These are phyloP conservation scores for Puma concolor DNA, from an alignment of 2,113 vertebrate genomes.

Conservation along the genomic window DNA sequence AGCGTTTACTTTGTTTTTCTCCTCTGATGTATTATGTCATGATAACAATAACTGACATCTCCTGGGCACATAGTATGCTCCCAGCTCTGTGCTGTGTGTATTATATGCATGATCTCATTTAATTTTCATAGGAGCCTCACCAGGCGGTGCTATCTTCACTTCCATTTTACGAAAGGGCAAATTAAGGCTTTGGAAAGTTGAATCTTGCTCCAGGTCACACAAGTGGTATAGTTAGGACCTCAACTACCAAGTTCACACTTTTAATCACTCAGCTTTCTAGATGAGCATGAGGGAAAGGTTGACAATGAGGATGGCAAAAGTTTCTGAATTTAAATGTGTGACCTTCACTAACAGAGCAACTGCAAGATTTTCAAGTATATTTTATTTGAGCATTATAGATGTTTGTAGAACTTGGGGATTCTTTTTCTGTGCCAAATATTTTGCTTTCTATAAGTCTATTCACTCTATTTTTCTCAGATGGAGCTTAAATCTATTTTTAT, in stretches of 20 bases:
- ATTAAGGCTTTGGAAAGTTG: not conserved
- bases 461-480: conserved; percentile 21
- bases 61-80: not conserved
- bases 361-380: not conserved
- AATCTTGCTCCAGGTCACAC: not conserved
- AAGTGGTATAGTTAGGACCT: not conserved
- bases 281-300: not conserved
- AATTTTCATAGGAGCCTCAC: not conserved
- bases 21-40: not conserved
- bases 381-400: not conserved
- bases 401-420: not conserved
- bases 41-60: not conserved
- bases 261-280: not conserved
- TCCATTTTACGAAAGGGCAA: not conserved
- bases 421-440: not conserved
- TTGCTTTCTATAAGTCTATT: not conserved
- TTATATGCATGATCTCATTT: not conserved
- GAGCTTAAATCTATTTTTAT: conserved; percentile 11
- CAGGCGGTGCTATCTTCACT: no score
- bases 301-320: not conserved
- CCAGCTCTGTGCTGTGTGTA: not conserved
- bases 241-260: not conserved
- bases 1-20: not conserved
- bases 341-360: not conserved
- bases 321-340: not conserved